phyloP scores from a whole-genome alignment of 2,888 invertebrate species.

The Enoplolaimus lenunculus region DNA sequence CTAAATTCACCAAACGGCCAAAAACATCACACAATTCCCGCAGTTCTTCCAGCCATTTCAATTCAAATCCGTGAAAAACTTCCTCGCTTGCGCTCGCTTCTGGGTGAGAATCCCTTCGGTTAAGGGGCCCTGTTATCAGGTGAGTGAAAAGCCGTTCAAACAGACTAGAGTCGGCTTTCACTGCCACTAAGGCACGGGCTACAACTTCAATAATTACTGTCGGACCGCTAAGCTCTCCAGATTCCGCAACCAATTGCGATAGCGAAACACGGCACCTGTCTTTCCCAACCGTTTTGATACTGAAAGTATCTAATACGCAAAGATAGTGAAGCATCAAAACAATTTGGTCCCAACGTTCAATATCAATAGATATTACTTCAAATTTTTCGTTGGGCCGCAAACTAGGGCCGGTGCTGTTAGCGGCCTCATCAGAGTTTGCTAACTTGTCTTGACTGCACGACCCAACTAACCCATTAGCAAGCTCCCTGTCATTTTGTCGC shows the following conservation, averaged over 20 bases:
- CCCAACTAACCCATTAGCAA: background rate
- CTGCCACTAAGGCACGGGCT: background rate
- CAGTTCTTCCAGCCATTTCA: background rate
- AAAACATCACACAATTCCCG: background rate
- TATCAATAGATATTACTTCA: slow-evolving; percentile 3
- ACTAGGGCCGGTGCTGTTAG: too few species aligned
- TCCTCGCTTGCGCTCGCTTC: background rate
- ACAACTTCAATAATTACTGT: background rate
- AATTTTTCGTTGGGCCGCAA: background rate
- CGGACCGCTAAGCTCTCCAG: background rate
- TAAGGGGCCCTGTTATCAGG: background rate
- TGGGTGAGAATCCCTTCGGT: background rate
- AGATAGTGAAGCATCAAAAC: background rate
- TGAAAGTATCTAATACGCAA: background rate
- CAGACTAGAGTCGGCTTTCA: background rate
- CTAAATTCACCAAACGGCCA: background rate
- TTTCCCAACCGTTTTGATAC: background rate
- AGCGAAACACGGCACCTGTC: background rate
- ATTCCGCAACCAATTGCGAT: background rate
- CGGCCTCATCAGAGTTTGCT: background rate
- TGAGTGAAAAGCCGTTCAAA: too few species aligned
- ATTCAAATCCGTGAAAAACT: background rate
- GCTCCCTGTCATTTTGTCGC: background rate
- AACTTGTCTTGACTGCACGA: background rate
- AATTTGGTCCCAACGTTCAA: background rate